Evolutionary conservation across 2,888 invertebrate species (phyloP), one percentile per base, ranked within the genome.

Genomic region (Andrena chrysosceles): DNA sequence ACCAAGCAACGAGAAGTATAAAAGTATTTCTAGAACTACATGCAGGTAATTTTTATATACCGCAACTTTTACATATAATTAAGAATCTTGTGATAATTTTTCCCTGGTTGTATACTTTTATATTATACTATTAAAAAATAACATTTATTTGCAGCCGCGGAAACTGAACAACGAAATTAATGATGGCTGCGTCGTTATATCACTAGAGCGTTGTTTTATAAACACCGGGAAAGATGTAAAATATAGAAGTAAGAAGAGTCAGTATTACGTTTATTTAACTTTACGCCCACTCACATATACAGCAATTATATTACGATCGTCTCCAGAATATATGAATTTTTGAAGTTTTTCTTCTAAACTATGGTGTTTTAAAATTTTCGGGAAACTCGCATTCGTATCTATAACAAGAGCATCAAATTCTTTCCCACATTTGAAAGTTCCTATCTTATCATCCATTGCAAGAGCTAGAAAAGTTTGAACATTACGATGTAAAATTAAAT

Each of bases 371-470:
- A 96, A 95, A 93, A 2, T 95, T 94, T 8, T 95, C 94, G 13
- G 42, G 16, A 93, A 92, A 16, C 93, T 77, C 16, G 94, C 91
- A 87, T 95, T 95, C n/a, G 96, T 95, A 90, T 98, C 97, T 42
- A 98, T 94, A 0, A 98, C 89, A 0, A 99, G 94, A 0, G 98
- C 98, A 94, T 99, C 99, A 90, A 99, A 98, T 75, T 97, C 96
- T 93, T 98, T 98, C 26, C 97, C 98, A 5, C 96, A 93, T 86
- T 95, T 94, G 89, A 99, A 97, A 94, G 96, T 98, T 20, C 98
- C 98, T 68, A 97, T 96, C 90, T 95, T 94, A 59, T 96, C 93
- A n/a, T 96, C 96, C 85, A 98, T 91, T 2, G 96, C 95, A 56
- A 98, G 94, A 31, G 97, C 98, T 97, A 95, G 72, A 95, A 82